Percentiles rank a stretch among this genome's conserved stretches.
phyloP scores from a whole-genome alignment of 2,888 invertebrate genomes.

The Morpho helenor region DNA sequence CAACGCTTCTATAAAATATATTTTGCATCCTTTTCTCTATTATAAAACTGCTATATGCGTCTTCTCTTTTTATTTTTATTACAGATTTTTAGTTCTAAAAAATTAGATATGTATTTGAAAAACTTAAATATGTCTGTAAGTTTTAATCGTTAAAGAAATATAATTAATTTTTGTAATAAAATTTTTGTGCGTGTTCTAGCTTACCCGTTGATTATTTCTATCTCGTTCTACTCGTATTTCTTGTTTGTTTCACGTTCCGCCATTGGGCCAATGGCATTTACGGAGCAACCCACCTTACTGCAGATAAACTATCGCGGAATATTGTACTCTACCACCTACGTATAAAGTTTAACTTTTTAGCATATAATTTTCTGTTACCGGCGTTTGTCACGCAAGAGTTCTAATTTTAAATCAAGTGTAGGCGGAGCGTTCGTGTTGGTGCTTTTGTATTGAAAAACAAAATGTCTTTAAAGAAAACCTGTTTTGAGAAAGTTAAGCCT shows the following conservation, averaged over 20 bases:
- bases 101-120: conserved; percentile 26
- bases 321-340: conserved; percentile 69
- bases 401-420: conserved; percentile 80
- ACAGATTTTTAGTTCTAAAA: conserved; percentile 32
- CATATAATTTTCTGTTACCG: conserved; percentile 73
- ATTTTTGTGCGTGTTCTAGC: conserved; percentile 1
- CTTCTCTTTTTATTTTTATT: conserved; percentile 44
- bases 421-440: conserved; percentile 73
- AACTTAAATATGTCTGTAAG: background rate
- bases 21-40: conserved; percentile 50
- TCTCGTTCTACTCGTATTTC: conserved; percentile 70
- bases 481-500: conserved; percentile 77
- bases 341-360: conserved; percentile 77
- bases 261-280: conserved; percentile 76
- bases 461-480: conserved; percentile 76
- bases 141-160: background rate
- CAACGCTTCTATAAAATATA: conserved; percentile 45
- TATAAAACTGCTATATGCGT: conserved; percentile 33
- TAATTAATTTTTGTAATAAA: conserved; percentile 4
- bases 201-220: conserved; percentile 41
- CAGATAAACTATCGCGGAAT: conserved; percentile 67
- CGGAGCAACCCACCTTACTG: conserved; percentile 76
- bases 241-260: conserved; percentile 73
- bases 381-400: conserved; percentile 78
- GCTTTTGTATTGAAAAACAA: conserved; percentile 76